Percentiles rank a stretch among this genome's conserved stretches.
phyloP scores from a whole-genome alignment of 2,888 invertebrate species.

The Amphipyra tragopoginis region DNA sequence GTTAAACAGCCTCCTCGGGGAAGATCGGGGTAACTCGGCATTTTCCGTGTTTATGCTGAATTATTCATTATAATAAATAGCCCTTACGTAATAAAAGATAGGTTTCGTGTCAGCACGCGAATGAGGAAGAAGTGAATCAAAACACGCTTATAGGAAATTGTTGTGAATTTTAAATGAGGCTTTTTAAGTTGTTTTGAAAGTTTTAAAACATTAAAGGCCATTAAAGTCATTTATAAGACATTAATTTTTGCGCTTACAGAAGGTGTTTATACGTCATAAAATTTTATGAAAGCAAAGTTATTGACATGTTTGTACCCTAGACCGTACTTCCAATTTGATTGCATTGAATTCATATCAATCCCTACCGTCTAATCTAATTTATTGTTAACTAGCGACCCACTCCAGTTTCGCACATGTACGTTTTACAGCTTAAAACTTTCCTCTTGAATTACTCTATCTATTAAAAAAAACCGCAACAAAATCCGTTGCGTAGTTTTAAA shows the following conservation, averaged over 20 bases:
- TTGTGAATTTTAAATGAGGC: conserved; percentile 18
- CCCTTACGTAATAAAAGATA: conserved; percentile 56
- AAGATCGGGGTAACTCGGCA: conserved; percentile 38
- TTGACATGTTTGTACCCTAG: too few species aligned
- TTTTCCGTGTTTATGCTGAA: conserved; percentile 60
- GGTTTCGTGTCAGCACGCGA: conserved; percentile 54
- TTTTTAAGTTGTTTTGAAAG: conserved; percentile 19
- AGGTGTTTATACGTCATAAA: too few species aligned
- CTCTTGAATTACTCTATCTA: too few species aligned
- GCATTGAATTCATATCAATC: too few species aligned
- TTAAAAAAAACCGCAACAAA: too few species aligned
- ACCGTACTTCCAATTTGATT: too few species aligned
- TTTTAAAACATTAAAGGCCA: conserved; percentile 7
- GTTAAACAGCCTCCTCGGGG: conserved; percentile 46
- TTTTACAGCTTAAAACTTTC: too few species aligned
- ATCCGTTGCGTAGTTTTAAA: too few species aligned
- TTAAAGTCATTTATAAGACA: conserved; percentile 8
- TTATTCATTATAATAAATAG: conserved; percentile 51
- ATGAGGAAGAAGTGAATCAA: conserved; percentile 40
- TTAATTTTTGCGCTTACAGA: neutral
- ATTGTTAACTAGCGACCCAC: too few species aligned
- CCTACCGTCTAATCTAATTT: too few species aligned
- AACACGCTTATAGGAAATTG: conserved; percentile 23
- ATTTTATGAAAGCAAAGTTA: too few species aligned
- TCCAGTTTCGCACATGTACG: too few species aligned